These are phyloP conservation scores for Microdon myrmicae DNA, from an alignment of 2,888 invertebrate species.

Conservation along the genomic window DNA sequence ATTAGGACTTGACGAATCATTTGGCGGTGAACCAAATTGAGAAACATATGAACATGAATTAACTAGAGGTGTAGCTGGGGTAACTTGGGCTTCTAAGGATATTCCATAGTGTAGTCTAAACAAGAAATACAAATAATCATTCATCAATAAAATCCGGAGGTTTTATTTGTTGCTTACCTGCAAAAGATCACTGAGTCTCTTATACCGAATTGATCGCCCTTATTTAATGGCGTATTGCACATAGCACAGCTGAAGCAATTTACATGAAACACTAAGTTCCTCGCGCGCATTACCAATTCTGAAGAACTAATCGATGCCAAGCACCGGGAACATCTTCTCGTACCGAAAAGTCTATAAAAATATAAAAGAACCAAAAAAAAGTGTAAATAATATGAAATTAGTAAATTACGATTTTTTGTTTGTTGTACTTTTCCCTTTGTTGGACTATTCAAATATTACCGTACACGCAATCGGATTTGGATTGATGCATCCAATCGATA, in stretches of 20 bases:
- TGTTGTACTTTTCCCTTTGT: neutral
- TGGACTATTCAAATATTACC: no score
- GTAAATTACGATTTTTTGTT: no score
- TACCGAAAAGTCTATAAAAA: constrained; percentile 92
- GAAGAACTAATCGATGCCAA: constrained; percentile 88
- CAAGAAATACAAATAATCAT: neutral
- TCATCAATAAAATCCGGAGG: no score
- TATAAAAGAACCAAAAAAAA: constrained; percentile 17
- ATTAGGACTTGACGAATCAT: constrained; percentile 66
- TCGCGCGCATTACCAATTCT: constrained; percentile 94
- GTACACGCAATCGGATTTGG: no score
- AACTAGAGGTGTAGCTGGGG: constrained; percentile 62
- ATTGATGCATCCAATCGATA: no score
- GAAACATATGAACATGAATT: constrained; percentile 70
- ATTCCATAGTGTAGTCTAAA: constrained; percentile 66
- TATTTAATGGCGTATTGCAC: constrained; percentile 86
- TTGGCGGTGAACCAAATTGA: constrained; percentile 67
- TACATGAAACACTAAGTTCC: constrained; percentile 93
- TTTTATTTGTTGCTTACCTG: constrained; percentile 68
- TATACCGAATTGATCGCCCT: constrained; percentile 96
- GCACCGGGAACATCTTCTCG: constrained; percentile 89
- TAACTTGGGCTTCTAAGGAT: constrained; percentile 62
- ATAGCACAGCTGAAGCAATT: constrained; percentile 93
- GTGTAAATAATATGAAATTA: neutral
- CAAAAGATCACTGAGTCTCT: constrained; percentile 89